Evolutionary conservation across 2,113 vertebrate species (phyloP).

Genomic region (Grus americana): DNA sequence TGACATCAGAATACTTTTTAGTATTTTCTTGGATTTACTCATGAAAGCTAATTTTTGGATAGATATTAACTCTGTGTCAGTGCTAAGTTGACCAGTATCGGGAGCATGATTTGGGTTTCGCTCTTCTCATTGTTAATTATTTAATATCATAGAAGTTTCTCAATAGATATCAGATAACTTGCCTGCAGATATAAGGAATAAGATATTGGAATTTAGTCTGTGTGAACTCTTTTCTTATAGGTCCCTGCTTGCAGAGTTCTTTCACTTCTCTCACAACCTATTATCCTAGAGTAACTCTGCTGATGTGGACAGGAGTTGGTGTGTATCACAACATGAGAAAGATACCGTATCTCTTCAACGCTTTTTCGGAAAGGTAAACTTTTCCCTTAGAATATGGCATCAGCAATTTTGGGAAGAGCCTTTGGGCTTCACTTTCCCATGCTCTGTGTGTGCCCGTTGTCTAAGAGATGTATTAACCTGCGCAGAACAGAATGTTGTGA

Average conservation of each 20-base stretch:
- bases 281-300: neutral
- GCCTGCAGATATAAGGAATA: neutral
- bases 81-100: neutral
- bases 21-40: neutral
- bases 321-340: neutral
- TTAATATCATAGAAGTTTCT: neutral
- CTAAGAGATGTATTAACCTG: neutral
- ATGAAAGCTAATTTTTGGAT: neutral
- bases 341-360: fast-evolving
- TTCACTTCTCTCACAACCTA: neutral
- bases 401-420: neutral
- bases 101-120: neutral
- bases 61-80: neutral
- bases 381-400: neutral
- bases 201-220: neutral
- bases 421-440: neutral
- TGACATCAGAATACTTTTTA: neutral
- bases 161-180: neutral
- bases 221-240: neutral
- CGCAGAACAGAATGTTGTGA: neutral
- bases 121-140: neutral
- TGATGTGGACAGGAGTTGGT: neutral
- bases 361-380: neutral
- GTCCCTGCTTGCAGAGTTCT: neutral
- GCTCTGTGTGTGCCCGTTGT: neutral